phyloP scores from a whole-genome alignment of 2,113 vertebrate genomes.

The Columba livia region DNA sequence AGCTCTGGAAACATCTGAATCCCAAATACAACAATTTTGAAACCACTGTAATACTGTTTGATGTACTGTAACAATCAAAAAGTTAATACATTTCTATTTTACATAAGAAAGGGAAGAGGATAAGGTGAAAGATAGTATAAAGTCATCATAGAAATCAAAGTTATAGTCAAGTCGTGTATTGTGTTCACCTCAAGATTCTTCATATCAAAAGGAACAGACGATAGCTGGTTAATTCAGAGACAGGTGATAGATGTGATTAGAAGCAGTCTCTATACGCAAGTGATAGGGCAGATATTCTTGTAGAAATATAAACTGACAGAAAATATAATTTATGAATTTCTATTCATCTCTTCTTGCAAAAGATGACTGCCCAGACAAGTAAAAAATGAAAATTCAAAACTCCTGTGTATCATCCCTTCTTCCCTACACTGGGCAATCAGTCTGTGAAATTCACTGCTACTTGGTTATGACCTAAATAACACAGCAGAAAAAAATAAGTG shows the following conservation, averaged over 20 bases:
- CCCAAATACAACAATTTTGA: not conserved
- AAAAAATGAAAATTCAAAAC: not conserved
- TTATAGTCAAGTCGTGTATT: not conserved
- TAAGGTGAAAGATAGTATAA: not conserved
- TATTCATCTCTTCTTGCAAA: not conserved
- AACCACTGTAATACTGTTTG: not conserved
- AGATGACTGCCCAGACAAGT: not conserved
- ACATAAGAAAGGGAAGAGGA: not conserved
- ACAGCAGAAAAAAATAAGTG: not conserved
- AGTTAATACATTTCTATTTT: not conserved
- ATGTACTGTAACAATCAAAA: not conserved
- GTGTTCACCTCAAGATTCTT: not conserved
- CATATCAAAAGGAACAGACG: not conserved
- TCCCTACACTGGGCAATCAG: not conserved
- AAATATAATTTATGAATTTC: not conserved
- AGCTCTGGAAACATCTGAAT: not conserved
- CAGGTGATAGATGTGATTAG: not conserved
- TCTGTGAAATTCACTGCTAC: not conserved
- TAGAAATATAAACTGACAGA: not conserved
- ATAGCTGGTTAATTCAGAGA: not conserved
- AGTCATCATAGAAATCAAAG: not conserved
- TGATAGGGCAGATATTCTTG: not conserved
- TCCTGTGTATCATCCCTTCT: not conserved
- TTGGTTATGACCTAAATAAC: not conserved
- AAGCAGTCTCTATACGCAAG: not conserved